These are phyloP conservation scores for Monochamus saltuarius DNA, from an alignment of 1,140 invertebrate species.

Conservation along the genomic window DNA sequence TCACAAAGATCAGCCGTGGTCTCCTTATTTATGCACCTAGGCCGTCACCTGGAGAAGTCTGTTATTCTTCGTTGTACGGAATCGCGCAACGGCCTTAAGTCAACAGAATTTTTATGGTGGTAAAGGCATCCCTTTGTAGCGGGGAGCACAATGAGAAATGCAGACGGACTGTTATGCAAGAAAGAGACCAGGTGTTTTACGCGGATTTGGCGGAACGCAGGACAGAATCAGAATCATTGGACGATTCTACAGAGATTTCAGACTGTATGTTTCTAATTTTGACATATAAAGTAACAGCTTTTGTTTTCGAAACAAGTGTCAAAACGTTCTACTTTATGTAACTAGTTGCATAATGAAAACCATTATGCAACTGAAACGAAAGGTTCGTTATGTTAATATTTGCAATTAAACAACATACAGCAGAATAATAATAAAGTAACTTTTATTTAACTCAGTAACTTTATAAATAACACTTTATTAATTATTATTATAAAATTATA, in stretches of 20 bases:
- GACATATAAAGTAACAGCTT: neutral
- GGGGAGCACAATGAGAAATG: constrained; percentile 28
- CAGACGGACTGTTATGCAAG: constrained; percentile 37
- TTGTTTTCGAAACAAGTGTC: too few species aligned
- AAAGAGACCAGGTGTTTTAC: constrained; percentile 37
- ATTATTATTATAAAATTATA: too few species aligned
- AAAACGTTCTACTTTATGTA: too few species aligned
- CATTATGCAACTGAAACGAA: too few species aligned
- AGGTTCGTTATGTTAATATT: too few species aligned
- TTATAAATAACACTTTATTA: too few species aligned
- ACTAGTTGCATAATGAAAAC: too few species aligned
- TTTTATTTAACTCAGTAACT: too few species aligned
- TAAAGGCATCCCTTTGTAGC: constrained; percentile 34
- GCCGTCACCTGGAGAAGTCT: constrained; percentile 15
- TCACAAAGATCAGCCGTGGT: constrained; percentile 27
- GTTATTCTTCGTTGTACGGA: neutral
- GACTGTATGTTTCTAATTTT: neutral
- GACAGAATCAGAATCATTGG: constrained; percentile 5
- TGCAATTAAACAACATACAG: too few species aligned
- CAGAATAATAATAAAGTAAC: too few species aligned
- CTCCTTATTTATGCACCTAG: constrained; percentile 27
- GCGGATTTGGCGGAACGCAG: constrained; percentile 36
- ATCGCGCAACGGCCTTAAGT: neutral
- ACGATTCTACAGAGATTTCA: neutral
- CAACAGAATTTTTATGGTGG: constrained; percentile 26